phyloP scores from a whole-genome alignment of 1,140 invertebrate genomes.

The Panulirus ornatus region DNA sequence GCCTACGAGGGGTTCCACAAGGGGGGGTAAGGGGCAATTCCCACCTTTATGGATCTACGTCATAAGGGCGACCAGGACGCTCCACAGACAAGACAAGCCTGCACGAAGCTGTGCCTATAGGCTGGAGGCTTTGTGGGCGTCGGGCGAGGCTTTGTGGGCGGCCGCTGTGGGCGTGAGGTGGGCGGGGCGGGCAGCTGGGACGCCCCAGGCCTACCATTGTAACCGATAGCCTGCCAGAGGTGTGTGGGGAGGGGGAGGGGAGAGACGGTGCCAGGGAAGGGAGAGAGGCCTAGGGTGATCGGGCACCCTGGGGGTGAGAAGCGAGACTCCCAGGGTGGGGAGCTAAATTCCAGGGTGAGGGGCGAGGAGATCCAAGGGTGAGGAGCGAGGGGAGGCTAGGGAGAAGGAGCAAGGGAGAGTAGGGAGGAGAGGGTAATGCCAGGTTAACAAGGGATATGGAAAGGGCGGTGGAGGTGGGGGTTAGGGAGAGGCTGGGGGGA shows the following conservation, averaged over 20 bases:
- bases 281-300: too few relatives aligned
- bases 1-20: too few relatives aligned
- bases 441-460: too few relatives aligned
- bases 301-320: too few relatives aligned
- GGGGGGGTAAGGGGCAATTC: background rate
- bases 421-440: background rate
- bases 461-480: too few relatives aligned
- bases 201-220: constrained; percentile 33
- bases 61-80: background rate
- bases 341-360: background rate
- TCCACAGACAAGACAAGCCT: background rate
- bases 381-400: background rate
- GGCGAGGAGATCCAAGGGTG: background rate
- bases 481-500: too few relatives aligned
- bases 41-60: background rate
- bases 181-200: constrained; percentile 41
- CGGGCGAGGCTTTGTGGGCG: constrained; percentile 32
- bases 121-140: constrained; percentile 6
- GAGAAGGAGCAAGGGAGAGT: background rate
- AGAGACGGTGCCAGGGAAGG: too few relatives aligned
- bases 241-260: background rate
- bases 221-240: background rate
- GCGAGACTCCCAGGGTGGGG: background rate
- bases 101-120: too few relatives aligned
- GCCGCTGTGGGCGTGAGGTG: constrained; percentile 42